phyloP scores from a whole-genome alignment of 1,140 invertebrate species.

The Drosophila pruinosa region DNA sequence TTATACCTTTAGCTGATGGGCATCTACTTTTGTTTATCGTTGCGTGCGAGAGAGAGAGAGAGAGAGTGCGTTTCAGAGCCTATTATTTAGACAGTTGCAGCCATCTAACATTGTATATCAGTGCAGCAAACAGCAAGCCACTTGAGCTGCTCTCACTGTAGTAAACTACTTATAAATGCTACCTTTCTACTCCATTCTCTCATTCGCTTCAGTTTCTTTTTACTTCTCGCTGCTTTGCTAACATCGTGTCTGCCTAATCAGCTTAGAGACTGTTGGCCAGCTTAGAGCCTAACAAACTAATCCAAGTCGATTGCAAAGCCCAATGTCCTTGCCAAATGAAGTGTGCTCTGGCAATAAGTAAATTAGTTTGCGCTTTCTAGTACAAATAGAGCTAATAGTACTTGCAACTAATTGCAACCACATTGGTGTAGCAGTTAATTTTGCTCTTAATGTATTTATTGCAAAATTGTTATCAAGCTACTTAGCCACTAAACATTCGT shows the following conservation, averaged over 20 bases:
- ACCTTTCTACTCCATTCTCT: neutral
- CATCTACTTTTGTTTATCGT: neutral
- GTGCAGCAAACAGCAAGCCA: neutral
- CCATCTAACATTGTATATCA: no score
- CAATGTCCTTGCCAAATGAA: neutral
- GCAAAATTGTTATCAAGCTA: no score
- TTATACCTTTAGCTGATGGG: slow-evolving; percentile 25
- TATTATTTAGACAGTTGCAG: neutral
- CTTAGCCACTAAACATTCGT: no score
- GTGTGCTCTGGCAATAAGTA: neutral
- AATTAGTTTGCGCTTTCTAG: neutral
- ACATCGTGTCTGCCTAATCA: slow-evolving; percentile 5
- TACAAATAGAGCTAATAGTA: no score
- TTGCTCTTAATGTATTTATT: no score
- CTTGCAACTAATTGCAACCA: no score
- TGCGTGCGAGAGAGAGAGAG: neutral
- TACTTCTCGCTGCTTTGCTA: no score
- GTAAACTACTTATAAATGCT: neutral
- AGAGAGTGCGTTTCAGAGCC: neutral
- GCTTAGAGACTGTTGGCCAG: slow-evolving; percentile 19
- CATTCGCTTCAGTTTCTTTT: neutral
- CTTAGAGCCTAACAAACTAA: slow-evolving; percentile 19
- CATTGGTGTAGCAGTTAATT: no score
- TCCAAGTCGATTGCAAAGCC: slow-evolving; percentile 13
- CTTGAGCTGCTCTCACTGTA: neutral